These are phyloP conservation scores for Leistus spinibarbis DNA, from an alignment of 2,888 invertebrate species.

Conservation along the genomic window DNA sequence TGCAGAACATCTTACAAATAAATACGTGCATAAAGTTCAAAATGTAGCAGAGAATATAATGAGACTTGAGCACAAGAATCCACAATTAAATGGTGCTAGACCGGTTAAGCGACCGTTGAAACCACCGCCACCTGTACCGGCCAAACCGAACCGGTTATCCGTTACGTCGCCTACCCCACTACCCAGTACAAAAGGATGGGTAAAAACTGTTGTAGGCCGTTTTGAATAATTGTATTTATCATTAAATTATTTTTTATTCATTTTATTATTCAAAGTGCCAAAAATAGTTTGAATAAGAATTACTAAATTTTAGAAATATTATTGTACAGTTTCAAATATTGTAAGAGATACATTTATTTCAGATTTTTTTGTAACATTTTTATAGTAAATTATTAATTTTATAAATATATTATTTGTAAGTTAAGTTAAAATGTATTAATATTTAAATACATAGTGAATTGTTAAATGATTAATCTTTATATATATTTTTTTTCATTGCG, in stretches of 20 bases:
- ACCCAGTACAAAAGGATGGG: conserved; percentile 67
- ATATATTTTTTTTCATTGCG: neutral
- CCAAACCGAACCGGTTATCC: conserved; percentile 59
- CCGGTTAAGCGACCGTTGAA: conserved; percentile 55
- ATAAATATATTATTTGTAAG: neutral
- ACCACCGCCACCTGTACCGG: conserved; percentile 70
- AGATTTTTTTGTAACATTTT: neutral
- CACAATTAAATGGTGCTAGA: conserved; percentile 6
- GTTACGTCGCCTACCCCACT: conserved; percentile 52
- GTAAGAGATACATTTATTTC: neutral
- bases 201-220: conserved; percentile 75
- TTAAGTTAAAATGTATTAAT: neutral
- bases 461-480: neutral
- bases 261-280: conserved; percentile 29
- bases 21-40: neutral
- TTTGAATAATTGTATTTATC: conserved; percentile 62
- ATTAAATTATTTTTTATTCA: conserved; percentile 3
- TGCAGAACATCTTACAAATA: conserved; percentile 8
- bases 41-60: neutral
- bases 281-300: conserved; percentile 36
- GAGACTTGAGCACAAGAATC: neutral
- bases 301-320: conserved; percentile 18
- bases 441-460: neutral
- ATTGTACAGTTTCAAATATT: neutral
- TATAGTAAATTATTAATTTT: conserved; percentile 10